A percentile compares a stretch with the other conserved stretches of the same genome.
Evolutionary conservation across 2,797 vertebrate genomes (phyloP).

Genomic region (Emys orbicularis): DNA sequence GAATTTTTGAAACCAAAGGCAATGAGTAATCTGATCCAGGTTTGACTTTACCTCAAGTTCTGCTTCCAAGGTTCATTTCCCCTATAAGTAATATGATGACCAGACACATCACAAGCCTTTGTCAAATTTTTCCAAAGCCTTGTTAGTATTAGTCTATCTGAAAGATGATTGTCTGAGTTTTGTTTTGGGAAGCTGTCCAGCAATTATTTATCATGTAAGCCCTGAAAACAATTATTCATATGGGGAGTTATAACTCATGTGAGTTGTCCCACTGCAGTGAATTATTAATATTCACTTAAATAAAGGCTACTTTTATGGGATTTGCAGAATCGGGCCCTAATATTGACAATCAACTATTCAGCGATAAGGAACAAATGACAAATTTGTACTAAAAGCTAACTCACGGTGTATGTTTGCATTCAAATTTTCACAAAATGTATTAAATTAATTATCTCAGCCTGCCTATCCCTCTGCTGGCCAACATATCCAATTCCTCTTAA

Average conservation of each 20-base stretch:
- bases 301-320: background rate
- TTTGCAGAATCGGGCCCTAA: background rate
- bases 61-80: slow-evolving; percentile 1
- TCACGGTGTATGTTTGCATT: background rate
- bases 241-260: background rate
- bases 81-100: background rate
- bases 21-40: background rate
- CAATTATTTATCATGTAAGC: background rate
- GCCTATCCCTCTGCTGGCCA: background rate
- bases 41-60: slow-evolving; percentile 29
- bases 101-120: background rate
- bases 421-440: background rate
- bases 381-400: background rate
- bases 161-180: background rate
- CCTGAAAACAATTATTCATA: background rate
- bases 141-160: background rate
- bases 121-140: background rate
- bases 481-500: background rate
- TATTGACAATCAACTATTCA: background rate
- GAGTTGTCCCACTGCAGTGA: background rate
- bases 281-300: background rate
- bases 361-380: background rate
- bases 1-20: slow-evolving; percentile 23
- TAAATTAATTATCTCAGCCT: background rate
- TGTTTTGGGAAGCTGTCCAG: background rate